Evolutionary conservation across 2,888 invertebrate genomes (phyloP).

Genomic region (Panzeria rudis): DNA sequence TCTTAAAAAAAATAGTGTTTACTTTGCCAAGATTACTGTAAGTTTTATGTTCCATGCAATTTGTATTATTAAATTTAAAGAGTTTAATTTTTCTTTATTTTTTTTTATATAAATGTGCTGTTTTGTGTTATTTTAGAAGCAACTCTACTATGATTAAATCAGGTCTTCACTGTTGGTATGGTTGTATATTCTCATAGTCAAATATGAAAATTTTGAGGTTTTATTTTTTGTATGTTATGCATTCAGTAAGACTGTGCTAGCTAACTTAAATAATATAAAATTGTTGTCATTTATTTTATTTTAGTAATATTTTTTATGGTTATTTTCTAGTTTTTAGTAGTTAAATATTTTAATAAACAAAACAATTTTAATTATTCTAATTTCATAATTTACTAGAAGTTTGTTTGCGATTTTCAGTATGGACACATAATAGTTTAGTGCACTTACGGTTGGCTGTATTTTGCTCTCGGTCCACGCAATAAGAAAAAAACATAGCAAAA

Average conservation of each 20-base stretch:
- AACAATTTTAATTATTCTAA: constrained; percentile 52
- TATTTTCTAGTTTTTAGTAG: not conserved
- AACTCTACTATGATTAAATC: too few species aligned
- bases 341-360: constrained; percentile 37
- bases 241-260: not conserved
- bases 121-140: too few species aligned
- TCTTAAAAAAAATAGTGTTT: too few species aligned
- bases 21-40: too few species aligned
- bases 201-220: too few species aligned
- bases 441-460: constrained; percentile 25
- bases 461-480: constrained; percentile 2
- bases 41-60: too few species aligned
- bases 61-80: too few species aligned
- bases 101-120: too few species aligned
- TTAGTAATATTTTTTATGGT: not conserved
- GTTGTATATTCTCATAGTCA: too few species aligned
- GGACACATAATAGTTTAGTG: constrained; percentile 25
- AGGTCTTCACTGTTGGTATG: too few species aligned
- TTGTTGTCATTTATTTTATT: not conserved
- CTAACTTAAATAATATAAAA: not conserved
- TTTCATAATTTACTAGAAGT: constrained; percentile 43
- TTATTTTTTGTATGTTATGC: too few species aligned
- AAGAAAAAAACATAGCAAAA: constrained; percentile 3
- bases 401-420: not conserved
- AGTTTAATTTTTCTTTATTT: too few species aligned